Conservation (phyloP, 1,140 invertebrate species). For the Ditylenchus dipsaci region DNA sequence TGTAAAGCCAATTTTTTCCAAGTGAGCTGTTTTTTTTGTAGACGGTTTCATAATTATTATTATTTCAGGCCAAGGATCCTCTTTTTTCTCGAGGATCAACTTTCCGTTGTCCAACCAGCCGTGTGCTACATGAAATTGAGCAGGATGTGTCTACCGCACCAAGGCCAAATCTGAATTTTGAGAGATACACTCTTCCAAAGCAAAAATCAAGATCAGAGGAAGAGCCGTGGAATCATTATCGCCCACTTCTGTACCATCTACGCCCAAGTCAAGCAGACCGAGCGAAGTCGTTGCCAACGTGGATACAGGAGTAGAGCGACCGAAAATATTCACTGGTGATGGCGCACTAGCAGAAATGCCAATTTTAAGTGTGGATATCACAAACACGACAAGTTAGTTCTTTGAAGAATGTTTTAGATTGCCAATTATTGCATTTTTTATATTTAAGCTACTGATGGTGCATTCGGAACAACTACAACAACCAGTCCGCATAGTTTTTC, state of each 20-base stretch:
- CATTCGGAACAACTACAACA: too few species aligned
- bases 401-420: too few species aligned
- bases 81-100: constrained; percentile 34
- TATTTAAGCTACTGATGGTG: too few species aligned
- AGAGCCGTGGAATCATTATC: constrained; percentile 1
- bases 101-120: constrained; percentile 31
- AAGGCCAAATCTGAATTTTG: background rate
- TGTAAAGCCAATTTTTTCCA: constrained; percentile 52
- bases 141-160: constrained; percentile 8
- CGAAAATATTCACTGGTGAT: too few species aligned
- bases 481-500: background rate
- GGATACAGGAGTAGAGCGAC: background rate
- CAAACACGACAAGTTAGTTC: too few species aligned
- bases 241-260: background rate
- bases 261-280: background rate
- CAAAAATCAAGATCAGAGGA: background rate
- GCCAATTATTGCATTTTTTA: too few species aligned
- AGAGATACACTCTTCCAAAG: constrained; percentile 2
- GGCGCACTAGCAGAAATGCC: too few species aligned
- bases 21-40: constrained; percentile 26
- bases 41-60: background rate
- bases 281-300: background rate
- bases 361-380: too few species aligned
- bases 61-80: constrained; percentile 27
- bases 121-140: constrained; percentile 33